Percentiles rank a stretch among this genome's conserved stretches.
These are phyloP conservation scores for Romanogobio albipinnatus DNA, from an alignment of 2,113 vertebrate species.

Conservation along the genomic window DNA sequence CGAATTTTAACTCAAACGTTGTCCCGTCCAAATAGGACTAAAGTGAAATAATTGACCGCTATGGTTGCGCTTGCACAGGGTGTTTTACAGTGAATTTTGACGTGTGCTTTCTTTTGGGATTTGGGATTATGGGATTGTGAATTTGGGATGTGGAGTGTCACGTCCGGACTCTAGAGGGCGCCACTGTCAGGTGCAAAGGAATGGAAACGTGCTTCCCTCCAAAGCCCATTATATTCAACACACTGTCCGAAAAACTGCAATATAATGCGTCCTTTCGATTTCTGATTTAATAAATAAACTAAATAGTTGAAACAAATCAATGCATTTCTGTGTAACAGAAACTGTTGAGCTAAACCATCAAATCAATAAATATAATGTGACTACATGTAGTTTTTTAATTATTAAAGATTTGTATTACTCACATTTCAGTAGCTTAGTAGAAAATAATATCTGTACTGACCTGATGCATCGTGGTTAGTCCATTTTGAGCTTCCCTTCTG, in stretches of 20 bases:
- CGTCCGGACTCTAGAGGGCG: neutral
- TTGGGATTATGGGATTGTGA: neutral
- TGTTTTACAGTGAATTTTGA: neutral
- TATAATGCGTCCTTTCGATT: neutral
- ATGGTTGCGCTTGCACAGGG: neutral
- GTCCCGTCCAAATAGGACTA: neutral
- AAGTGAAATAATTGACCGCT: neutral
- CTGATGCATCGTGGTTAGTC: neutral
- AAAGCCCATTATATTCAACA: neutral
- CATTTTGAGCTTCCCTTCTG: neutral
- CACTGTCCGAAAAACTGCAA: neutral
- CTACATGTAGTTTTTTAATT: neutral
- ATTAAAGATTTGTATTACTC: neutral
- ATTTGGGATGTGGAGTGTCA: neutral
- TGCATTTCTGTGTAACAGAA: neutral
- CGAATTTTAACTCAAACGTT: too few species aligned
- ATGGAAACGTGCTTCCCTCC: neutral
- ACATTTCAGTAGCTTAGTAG: neutral
- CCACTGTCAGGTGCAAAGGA: neutral
- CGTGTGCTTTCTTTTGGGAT: neutral
- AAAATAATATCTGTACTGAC: neutral
- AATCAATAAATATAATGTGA: neutral
- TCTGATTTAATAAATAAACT: neutral
- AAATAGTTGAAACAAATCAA: neutral
- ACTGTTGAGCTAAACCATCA: neutral